These are phyloP conservation scores for Aspidapion aeneum DNA, from an alignment of 2,888 invertebrate genomes.

Conservation along the genomic window DNA sequence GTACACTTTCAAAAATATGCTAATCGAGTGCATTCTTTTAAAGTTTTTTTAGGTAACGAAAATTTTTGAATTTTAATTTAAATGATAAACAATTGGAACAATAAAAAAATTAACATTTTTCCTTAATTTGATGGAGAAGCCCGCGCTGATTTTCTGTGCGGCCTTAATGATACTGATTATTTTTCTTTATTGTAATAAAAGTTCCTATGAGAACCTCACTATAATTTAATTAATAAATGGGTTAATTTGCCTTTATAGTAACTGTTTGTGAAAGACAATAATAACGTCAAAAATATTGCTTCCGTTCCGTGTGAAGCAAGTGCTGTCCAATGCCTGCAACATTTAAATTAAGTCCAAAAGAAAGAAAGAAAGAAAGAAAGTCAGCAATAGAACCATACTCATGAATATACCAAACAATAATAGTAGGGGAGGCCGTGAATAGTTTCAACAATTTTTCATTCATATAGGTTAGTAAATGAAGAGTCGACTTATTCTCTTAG, in stretches of 20 bases:
- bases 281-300: constrained; percentile 18
- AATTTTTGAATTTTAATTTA: background rate
- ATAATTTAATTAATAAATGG: constrained; percentile 12
- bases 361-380: too few relatives aligned
- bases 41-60: background rate
- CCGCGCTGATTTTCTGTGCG: background rate
- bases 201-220: background rate
- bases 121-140: background rate
- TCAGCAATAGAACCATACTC: too few relatives aligned
- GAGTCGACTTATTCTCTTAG: too few relatives aligned
- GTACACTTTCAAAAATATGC: background rate
- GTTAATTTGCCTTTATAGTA: constrained; percentile 19
- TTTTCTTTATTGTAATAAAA: constrained; percentile 1
- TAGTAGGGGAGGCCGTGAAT: too few relatives aligned
- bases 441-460: too few relatives aligned
- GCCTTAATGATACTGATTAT: background rate
- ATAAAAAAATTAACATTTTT: background rate
- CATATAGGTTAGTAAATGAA: too few relatives aligned
- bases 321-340: background rate
- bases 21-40: background rate
- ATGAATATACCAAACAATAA: too few relatives aligned
- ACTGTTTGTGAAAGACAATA: constrained; percentile 16
- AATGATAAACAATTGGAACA: background rate
- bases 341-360: background rate
- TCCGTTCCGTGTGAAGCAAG: constrained; percentile 18